phyloP scores from a whole-genome alignment of 2,113 vertebrate genomes.

The Bungarus multicinctus region DNA sequence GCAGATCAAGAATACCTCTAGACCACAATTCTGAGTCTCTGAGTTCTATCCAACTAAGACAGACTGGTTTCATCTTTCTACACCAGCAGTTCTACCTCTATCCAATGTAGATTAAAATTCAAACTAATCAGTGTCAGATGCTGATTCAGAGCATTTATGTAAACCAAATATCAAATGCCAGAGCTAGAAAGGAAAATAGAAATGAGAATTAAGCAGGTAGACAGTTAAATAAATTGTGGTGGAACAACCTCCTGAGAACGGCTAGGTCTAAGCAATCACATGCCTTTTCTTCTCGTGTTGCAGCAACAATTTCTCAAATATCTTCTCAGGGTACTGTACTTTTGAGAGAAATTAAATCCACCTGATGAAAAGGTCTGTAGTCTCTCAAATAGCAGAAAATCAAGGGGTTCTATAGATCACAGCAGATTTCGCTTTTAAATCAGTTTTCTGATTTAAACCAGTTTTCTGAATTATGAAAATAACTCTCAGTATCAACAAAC shows the following conservation, averaged over 20 bases:
- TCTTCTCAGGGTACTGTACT: constrained; percentile 6
- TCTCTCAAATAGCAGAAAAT: background rate
- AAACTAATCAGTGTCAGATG: background rate
- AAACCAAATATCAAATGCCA: background rate
- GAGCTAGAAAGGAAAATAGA: background rate
- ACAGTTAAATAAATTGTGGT: background rate
- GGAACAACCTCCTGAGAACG: background rate
- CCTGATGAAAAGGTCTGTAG: background rate
- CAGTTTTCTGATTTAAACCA: background rate
- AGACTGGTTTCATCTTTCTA: background rate
- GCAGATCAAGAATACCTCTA: background rate
- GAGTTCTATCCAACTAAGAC: background rate
- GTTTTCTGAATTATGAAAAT: constrained; percentile 4
- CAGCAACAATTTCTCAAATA: background rate
- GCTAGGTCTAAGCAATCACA: background rate
- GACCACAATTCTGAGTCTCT: too few species aligned
- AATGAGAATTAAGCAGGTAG: background rate
- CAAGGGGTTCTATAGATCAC: constrained; percentile 6
- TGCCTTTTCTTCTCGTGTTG: background rate
- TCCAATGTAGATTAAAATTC: background rate
- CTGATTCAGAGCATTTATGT: background rate
- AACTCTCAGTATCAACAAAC: constrained; percentile 1
- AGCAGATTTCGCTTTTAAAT: constrained; percentile 18
- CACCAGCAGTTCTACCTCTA: background rate
- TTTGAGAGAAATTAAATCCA: constrained; percentile 10